Evolutionary conservation across 2,888 invertebrate species (phyloP), one percentile per base, ranked within the genome.

Genomic region (Argyresthia goedartella): DNA sequence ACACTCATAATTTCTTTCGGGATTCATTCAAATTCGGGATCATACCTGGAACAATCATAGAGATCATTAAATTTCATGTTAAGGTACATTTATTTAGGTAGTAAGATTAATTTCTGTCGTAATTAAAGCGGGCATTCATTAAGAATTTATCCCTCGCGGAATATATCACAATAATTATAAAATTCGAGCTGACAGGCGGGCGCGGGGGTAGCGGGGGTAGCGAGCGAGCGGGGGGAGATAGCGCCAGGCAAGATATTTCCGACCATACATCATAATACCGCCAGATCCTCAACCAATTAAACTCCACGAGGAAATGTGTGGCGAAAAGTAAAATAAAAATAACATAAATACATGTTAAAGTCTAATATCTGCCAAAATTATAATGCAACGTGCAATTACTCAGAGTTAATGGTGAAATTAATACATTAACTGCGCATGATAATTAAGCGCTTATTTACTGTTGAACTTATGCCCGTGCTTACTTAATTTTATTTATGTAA

Each of bases 331-430:
- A 65, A 68, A 66, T 72, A 73, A 59, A 72, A 67, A 69, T 45
- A 70, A 72, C 77, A 82, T 84, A 82, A 82, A 80, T 76, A 81
- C 64, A 75, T 77, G 80, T 80, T 75, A 75, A 75, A 71, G 66
- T 69, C 69, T 76, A 77, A 76, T 81, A 76, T 78, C 74, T 74
- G 69, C 66, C 71, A 70, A 72, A 82, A 77, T 77, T 79, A 73
- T 72, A 73, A 69, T 71, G 63, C 66, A 53, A 51, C 65, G 67
- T 66, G 75, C 77, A 82, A 82, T 86, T 84, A 85, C 67, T 84
- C 80, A 76, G 71, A 79, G 79, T 82, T 85, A 81, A 81, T 81
- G 82, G 76, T 70, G 82, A 84, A 85, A 84, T 81, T 81, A 84
- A 86, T 86, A 85, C 81, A 82, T 84, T 81, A 74, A 76, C 76